Conservation (phyloP, 2,797 vertebrate genomes). For the Rhabdophis nuchalis region DNA sequence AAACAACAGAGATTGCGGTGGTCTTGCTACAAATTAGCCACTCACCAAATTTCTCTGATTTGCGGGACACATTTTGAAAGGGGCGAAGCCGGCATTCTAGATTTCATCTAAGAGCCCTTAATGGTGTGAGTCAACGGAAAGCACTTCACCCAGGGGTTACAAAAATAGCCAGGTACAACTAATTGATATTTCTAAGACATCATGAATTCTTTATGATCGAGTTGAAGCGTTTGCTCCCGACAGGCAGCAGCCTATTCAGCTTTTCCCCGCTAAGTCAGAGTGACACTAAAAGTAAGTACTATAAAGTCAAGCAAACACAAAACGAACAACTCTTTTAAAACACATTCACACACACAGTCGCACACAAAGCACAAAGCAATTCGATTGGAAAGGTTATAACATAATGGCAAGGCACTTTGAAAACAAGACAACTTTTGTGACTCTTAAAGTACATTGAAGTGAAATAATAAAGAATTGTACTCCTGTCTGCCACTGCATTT, state of each 20-base stretch:
- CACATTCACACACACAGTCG: neutral
- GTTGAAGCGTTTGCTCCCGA: constrained; percentile 11
- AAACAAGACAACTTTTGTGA: constrained; percentile 60
- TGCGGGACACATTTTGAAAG: neutral
- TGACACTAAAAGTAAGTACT: constrained; percentile 16
- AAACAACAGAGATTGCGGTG: neutral
- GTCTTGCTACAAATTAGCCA: neutral
- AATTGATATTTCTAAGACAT: neutral
- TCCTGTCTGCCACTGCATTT: constrained; percentile 29
- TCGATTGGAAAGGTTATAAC: constrained; percentile 53
- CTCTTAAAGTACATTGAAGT: constrained; percentile 49
- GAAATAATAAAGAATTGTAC: constrained; percentile 40
- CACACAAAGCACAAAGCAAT: constrained; percentile 44
- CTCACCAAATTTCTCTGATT: neutral
- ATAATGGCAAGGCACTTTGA: constrained; percentile 46
- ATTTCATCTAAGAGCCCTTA: neutral
- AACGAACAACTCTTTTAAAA: constrained; percentile 21
- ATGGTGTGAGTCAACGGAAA: neutral
- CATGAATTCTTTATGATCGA: constrained; percentile 1
- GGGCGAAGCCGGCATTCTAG: neutral
- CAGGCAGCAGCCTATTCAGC: constrained; percentile 1
- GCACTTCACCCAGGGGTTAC: neutral
- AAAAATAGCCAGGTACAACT: neutral
- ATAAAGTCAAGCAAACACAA: constrained; percentile 12
- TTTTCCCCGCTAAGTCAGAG: constrained; percentile 20